Percentiles rank a stretch among this genome's conserved stretches.
These are phyloP conservation scores for Enteromius fasciolatus DNA, from an alignment of 2,797 vertebrate species.

Conservation along the genomic window DNA sequence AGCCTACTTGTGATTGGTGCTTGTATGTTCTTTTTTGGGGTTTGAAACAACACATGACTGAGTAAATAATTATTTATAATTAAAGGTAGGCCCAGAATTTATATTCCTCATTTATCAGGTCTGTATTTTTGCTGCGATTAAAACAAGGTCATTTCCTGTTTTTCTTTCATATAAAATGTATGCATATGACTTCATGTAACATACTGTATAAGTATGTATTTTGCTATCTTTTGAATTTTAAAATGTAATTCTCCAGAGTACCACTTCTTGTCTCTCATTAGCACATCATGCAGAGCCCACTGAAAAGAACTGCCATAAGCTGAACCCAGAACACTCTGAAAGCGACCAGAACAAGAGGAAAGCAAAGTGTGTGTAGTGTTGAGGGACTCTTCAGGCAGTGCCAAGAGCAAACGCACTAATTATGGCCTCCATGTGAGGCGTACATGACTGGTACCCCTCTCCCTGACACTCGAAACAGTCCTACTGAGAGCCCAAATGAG, in stretches of 20 bases:
- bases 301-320: neutral
- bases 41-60: neutral
- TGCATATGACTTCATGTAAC: neutral
- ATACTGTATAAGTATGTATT: no score
- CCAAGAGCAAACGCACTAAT: conserved; percentile 75
- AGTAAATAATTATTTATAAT: neutral
- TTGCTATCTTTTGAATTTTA: neutral
- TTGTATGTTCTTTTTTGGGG: neutral
- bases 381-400: conserved; percentile 54
- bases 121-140: neutral
- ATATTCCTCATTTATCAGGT: neutral
- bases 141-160: neutral
- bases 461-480: conserved; percentile 68
- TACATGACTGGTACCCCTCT: conserved; percentile 68
- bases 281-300: neutral
- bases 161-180: neutral
- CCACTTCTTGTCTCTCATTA: conserved; percentile 1
- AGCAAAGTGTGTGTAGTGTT: conserved; percentile 1
- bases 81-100: neutral
- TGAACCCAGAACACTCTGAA: neutral
- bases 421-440: conserved; percentile 75
- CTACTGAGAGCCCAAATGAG: conserved; percentile 81
- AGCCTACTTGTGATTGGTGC: neutral
- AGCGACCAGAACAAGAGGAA: neutral
- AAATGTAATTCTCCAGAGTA: conserved; percentile 1